Evolutionary conservation across 2,797 vertebrate species (phyloP).

Genomic region (Kryptolebias ocellatus): DNA sequence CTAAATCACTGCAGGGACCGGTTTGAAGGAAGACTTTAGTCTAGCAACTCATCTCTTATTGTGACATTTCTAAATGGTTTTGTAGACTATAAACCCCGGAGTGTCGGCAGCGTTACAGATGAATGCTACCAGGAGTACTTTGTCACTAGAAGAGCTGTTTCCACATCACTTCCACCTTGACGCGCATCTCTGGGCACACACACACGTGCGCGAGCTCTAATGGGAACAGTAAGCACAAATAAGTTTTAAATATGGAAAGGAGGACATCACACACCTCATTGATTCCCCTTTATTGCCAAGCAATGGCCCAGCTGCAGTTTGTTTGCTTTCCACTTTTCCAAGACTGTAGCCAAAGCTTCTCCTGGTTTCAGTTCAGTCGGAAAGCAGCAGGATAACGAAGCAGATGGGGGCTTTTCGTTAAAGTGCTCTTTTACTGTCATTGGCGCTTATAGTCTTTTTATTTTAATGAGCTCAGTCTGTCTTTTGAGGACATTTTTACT

Average conservation of each 20-base stretch:
- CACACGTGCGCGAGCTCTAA: constrained; percentile 38
- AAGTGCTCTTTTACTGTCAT: constrained; percentile 38
- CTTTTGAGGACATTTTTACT: background rate
- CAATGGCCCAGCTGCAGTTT: constrained; percentile 67
- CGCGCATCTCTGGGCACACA: background rate
- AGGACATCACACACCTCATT: constrained; percentile 74
- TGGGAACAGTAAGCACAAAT: constrained; percentile 56
- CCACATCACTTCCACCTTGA: constrained; percentile 19
- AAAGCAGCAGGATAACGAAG: constrained; percentile 44
- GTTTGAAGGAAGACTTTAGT: background rate
- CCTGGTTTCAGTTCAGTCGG: constrained; percentile 33
- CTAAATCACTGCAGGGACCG: background rate
- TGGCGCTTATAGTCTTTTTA: constrained; percentile 3
- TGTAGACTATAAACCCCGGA: background rate
- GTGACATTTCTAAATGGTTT: background rate
- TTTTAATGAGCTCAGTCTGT: constrained; percentile 5
- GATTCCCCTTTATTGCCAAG: constrained; percentile 73
- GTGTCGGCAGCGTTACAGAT: constrained; percentile 19
- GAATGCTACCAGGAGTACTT: constrained; percentile 1
- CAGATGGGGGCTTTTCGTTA: constrained; percentile 35
- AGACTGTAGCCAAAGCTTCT: constrained; percentile 55
- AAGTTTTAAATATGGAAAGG: constrained; percentile 73
- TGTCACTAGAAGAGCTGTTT: constrained; percentile 12
- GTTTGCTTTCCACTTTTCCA: constrained; percentile 76
- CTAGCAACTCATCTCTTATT: background rate